phyloP scores from a whole-genome alignment of 2,113 vertebrate species.

The Malaclemys terrapin region DNA sequence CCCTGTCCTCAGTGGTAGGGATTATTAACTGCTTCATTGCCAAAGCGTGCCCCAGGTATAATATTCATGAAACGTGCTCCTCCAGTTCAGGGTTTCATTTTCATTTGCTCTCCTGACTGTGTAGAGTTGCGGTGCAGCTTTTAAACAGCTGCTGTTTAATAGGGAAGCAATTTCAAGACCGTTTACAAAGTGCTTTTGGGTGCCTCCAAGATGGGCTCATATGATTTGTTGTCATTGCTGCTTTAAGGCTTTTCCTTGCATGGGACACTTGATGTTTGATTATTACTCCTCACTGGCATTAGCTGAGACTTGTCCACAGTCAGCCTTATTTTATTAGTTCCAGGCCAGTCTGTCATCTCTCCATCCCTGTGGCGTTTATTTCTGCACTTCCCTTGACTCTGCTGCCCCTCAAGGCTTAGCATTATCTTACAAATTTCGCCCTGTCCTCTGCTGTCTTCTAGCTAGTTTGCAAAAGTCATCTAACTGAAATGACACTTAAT shows the following conservation, averaged over 20 bases:
- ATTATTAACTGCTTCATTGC: neutral
- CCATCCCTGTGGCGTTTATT: neutral
- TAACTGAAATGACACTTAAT: neutral
- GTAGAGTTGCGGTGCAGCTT: fast-evolving
- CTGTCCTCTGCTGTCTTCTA: neutral
- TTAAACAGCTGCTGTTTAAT: neutral
- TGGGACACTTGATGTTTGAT: neutral
- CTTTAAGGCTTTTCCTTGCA: neutral
- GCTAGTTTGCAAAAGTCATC: fast-evolving
- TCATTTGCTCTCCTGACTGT: neutral
- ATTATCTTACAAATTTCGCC: fast-evolving
- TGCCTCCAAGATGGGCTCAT: fast-evolving
- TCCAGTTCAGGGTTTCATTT: fast-evolving
- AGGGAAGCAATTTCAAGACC: neutral
- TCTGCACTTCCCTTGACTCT: neutral
- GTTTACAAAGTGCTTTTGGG: neutral
- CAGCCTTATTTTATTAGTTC: neutral
- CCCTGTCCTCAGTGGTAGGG: neutral
- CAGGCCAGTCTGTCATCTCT: fast-evolving
- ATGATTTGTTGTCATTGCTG: neutral
- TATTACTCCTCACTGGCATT: fast-evolving
- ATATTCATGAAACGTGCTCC: fast-evolving
- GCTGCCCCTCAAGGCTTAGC: neutral
- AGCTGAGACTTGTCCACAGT: neutral
- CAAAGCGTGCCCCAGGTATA: neutral